Evolutionary conservation across 2,113 vertebrate genomes (phyloP).

Genomic region (Potamarius usumacintae): DNA sequence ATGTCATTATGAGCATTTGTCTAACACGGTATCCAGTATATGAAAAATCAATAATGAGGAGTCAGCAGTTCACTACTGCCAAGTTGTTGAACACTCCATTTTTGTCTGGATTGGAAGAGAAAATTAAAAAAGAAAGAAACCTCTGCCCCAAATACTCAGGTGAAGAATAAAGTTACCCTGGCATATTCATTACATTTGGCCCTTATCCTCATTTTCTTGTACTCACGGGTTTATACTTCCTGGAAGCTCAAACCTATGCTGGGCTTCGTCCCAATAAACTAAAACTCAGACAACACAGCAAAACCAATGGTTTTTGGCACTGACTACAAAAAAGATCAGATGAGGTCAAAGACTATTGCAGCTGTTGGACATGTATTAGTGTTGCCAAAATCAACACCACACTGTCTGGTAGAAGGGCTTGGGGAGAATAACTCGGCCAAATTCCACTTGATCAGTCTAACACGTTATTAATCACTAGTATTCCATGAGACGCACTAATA

Average conservation of each 20-base stretch:
- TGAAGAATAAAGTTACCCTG: conserved; percentile 33
- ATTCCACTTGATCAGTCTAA: conserved; percentile 1
- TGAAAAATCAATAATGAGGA: not conserved
- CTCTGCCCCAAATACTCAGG: conserved; percentile 14
- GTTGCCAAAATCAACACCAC: conserved; percentile 26
- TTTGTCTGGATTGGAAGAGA: not conserved
- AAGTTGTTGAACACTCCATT: not conserved
- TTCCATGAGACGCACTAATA: conserved; percentile 1
- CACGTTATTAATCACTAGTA: conserved; percentile 5
- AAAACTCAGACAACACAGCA: conserved; percentile 32
- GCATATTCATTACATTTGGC: conserved; percentile 31
- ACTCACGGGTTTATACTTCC: conserved; percentile 35
- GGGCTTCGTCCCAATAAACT: conserved; percentile 43
- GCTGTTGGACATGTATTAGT: conserved; percentile 14
- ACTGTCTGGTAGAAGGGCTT: conserved; percentile 21
- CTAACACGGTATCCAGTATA: not conserved
- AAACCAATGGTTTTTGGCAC: conserved; percentile 45
- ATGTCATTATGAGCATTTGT: not conserved
- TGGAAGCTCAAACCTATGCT: conserved; percentile 34
- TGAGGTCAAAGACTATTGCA: conserved; percentile 53
- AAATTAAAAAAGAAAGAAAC: too few relatives aligned
- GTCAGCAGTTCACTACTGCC: not conserved
- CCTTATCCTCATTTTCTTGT: conserved; percentile 20
- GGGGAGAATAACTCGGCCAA: not conserved
- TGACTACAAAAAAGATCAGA: conserved; percentile 37